Evolutionary conservation across 2,113 vertebrate species (phyloP).

Genomic region (Cottus gobio): DNA sequence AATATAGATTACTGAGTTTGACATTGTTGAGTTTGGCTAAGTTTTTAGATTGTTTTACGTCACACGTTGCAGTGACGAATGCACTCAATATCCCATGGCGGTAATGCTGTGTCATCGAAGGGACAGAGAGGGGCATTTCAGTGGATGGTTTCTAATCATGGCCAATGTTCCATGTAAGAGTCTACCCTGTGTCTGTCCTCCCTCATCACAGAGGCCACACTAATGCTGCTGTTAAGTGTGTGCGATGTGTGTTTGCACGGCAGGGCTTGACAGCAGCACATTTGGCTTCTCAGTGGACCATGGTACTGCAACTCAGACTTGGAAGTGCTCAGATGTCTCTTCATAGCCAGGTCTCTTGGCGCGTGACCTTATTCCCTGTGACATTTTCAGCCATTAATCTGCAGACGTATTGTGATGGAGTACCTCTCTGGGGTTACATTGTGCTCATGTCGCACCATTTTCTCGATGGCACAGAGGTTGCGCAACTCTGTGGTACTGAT

Average conservation of each 20-base stretch:
- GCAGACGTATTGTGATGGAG: slow-evolving; percentile 77
- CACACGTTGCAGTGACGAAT: slow-evolving; percentile 12
- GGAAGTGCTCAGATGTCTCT: slow-evolving; percentile 73
- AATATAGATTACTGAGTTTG: neutral
- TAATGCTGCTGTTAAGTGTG: slow-evolving; percentile 35
- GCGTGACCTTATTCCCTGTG: slow-evolving; percentile 81
- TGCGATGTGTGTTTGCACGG: slow-evolving; percentile 35
- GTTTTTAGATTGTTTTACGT: neutral
- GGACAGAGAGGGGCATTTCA: slow-evolving; percentile 58
- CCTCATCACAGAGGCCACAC: slow-evolving; percentile 62
- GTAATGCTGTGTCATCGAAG: slow-evolving; percentile 11
- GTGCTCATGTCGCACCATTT: slow-evolving; percentile 71
- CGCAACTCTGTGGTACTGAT: slow-evolving; percentile 38
- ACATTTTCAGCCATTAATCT: slow-evolving; percentile 85
- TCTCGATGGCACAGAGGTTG: slow-evolving; percentile 64
- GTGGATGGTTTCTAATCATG: slow-evolving; percentile 75
- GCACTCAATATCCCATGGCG: neutral
- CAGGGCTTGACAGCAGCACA: slow-evolving; percentile 61
- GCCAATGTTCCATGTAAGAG: slow-evolving; percentile 79
- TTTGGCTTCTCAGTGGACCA: slow-evolving; percentile 68
- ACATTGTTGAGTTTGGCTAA: slow-evolving; percentile 22
- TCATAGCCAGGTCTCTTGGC: slow-evolving; percentile 76
- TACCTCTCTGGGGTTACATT: slow-evolving; percentile 70
- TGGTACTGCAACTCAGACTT: slow-evolving; percentile 62
- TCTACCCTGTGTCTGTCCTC: slow-evolving; percentile 65